Evolutionary conservation across 1,140 invertebrate species (phyloP).

Genomic region (Drosophila seguyi): DNA sequence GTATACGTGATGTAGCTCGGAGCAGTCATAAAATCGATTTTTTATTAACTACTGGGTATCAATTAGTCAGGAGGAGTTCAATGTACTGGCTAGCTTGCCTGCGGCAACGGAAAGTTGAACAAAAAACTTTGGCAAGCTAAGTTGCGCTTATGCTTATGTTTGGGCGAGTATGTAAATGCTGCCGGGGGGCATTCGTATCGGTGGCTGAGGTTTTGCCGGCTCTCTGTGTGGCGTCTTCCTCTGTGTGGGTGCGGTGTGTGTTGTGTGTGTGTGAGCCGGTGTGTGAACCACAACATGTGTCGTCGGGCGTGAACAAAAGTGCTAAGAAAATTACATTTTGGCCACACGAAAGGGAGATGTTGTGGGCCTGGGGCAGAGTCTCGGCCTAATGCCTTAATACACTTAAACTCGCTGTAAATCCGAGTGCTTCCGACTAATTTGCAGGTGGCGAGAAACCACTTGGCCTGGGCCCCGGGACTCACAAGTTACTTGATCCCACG

Average conservation of each 20-base stretch:
- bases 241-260: slow-evolving; percentile 12
- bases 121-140: slow-evolving; percentile 59
- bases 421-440: slow-evolving; percentile 76
- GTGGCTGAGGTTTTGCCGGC: slow-evolving; percentile 30
- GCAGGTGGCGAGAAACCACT: slow-evolving; percentile 41
- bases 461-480: slow-evolving; percentile 24
- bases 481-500: slow-evolving; percentile 46
- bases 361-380: slow-evolving; percentile 22
- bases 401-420: slow-evolving; percentile 77
- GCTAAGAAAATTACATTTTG: slow-evolving; percentile 79
- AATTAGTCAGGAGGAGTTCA: slow-evolving; percentile 4
- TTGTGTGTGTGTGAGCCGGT: slow-evolving; percentile 36
- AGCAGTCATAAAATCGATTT: background rate
- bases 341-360: slow-evolving; percentile 35
- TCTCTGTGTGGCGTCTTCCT: background rate
- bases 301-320: slow-evolving; percentile 81
- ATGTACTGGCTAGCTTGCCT: slow-evolving; percentile 4
- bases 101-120: slow-evolving; percentile 53
- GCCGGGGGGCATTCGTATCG: slow-evolving; percentile 45
- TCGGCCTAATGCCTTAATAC: slow-evolving; percentile 76
- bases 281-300: slow-evolving; percentile 82
- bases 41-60: slow-evolving; percentile 9
- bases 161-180: slow-evolving; percentile 66
- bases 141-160: slow-evolving; percentile 65
- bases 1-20: slow-evolving; percentile 3